Conservation (phyloP, 2,797 vertebrate species). For the Ctenochaetus hawaiiensis region DNA sequence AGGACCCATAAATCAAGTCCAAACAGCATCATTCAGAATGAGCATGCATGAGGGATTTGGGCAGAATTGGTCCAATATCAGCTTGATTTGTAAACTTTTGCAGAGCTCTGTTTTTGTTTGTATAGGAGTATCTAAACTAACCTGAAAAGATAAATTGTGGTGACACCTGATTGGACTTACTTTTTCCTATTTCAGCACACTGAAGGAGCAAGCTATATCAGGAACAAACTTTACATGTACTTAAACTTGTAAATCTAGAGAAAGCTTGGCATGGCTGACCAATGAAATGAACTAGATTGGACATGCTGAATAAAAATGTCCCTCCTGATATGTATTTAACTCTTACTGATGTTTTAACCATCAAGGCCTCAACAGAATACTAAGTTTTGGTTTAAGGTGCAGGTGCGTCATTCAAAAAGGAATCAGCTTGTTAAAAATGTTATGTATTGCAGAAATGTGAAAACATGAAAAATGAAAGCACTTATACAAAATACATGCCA, state of each 20-base stretch:
- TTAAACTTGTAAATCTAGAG: neutral
- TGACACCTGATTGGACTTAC: neutral
- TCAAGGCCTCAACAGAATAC: conserved; percentile 4
- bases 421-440: neutral
- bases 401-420: conserved; percentile 2
- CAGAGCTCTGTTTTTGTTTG: neutral
- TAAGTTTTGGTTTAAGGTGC: conserved; percentile 5
- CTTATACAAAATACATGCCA: conserved; percentile 1
- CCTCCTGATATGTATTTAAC: conserved; percentile 1
- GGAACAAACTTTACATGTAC: neutral
- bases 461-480: neutral
- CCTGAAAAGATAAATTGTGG: neutral
- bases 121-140: neutral
- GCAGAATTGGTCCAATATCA: conserved; percentile 31
- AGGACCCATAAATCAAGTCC: conserved; percentile 57
- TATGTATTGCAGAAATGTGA: conserved; percentile 3
- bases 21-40: conserved; percentile 21
- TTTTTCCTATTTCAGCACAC: neutral
- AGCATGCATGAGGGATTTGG: conserved; percentile 46
- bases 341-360: conserved; percentile 1
- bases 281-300: conserved; percentile 3
- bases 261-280: neutral
- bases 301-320: neutral
- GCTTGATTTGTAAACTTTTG: conserved; percentile 18
- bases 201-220: neutral